Conservation (phyloP, 2,797 vertebrate genomes). For the Rhynchonycteris naso region DNA sequence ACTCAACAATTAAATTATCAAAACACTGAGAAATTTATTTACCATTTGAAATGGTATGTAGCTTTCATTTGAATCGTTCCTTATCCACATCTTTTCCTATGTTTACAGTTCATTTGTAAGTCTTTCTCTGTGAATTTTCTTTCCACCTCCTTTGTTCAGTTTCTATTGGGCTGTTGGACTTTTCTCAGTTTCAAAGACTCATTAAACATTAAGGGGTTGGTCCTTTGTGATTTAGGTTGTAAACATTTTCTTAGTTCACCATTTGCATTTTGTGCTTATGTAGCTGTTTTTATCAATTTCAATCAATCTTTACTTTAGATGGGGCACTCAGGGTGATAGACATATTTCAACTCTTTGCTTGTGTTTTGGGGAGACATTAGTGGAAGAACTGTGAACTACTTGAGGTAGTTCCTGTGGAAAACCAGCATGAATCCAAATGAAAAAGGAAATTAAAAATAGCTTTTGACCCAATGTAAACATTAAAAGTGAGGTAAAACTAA, state of each 20-base stretch:
- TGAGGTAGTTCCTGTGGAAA: background rate
- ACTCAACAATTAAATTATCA: background rate
- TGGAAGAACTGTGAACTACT: background rate
- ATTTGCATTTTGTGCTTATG: background rate
- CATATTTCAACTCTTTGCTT: background rate
- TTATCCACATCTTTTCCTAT: background rate
- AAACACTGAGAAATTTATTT: background rate
- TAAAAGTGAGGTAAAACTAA: constrained; percentile 39
- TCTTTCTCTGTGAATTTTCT: background rate
- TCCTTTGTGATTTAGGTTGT: background rate
- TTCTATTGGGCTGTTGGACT: background rate
- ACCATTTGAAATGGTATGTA: background rate
- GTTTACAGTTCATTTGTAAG: constrained; percentile 1
- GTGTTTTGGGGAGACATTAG: background rate
- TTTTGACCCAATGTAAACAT: constrained; percentile 37
- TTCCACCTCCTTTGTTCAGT: background rate
- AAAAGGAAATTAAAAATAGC: constrained; percentile 41
- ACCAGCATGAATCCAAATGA: constrained; percentile 5
- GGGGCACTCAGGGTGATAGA: background rate
- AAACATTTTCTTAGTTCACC: constrained; percentile 29
- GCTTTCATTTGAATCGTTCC: constrained; percentile 10
- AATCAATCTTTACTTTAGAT: background rate
- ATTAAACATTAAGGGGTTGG: background rate
- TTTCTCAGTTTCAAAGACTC: constrained; percentile 4
- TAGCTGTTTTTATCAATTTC: background rate